Evolutionary conservation across 2,113 vertebrate species (phyloP).

Genomic region (Catharus fuscescens): DNA sequence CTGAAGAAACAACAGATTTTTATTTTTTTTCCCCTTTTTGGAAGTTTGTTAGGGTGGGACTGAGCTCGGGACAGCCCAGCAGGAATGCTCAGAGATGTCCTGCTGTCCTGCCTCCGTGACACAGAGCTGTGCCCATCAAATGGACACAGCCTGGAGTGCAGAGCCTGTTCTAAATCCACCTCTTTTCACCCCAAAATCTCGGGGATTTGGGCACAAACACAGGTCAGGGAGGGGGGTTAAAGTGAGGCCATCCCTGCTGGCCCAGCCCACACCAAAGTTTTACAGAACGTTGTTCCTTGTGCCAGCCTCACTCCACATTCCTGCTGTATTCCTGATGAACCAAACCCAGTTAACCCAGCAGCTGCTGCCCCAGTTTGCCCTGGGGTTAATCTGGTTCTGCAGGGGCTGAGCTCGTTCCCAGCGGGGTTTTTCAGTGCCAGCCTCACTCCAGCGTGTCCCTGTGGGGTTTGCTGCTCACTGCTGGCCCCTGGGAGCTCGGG

Average conservation of each 20-base stretch:
- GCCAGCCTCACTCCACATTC: rapidly evolving
- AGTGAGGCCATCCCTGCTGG: rapidly evolving
- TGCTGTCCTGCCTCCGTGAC: not conserved
- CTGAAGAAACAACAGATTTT: not conserved
- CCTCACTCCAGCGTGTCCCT: not conserved
- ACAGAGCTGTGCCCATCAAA: not conserved
- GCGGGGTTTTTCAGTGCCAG: not conserved
- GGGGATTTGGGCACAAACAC: not conserved
- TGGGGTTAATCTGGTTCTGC: not conserved
- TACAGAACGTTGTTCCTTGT: not conserved
- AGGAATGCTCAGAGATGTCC: not conserved
- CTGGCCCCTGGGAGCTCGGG: not conserved
- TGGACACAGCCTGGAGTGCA: not conserved
- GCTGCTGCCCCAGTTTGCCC: not conserved
- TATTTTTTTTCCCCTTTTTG: not conserved
- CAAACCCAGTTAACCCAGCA: not conserved
- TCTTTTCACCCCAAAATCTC: not conserved
- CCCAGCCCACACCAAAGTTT: not conserved
- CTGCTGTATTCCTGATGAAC: not conserved
- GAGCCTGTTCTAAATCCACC: rapidly evolving
- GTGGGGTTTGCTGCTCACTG: not conserved
- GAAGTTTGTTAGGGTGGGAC: not conserved
- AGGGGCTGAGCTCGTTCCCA: not conserved
- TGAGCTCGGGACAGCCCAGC: not conserved
- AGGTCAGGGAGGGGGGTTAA: not conserved